Base-by-base conservation (phyloP, 2,113 vertebrate species). In the Triplophysa dalaica region DNA sequence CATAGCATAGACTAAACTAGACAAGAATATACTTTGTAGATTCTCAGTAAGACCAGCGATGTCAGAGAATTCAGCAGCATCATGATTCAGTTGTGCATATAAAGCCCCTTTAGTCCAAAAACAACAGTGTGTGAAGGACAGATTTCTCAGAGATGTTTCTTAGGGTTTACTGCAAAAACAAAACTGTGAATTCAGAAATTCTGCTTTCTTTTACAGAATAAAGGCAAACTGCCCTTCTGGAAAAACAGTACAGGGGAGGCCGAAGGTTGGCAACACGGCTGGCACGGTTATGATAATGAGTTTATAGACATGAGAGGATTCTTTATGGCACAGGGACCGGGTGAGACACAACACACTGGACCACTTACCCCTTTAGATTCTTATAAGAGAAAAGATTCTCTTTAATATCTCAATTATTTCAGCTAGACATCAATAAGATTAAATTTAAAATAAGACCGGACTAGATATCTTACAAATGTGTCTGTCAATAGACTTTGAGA, bases 271-370 rank as follows among this genome's bases (percentile, higher is more conserved):
- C 96, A 98, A 75, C 92, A 89, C 0, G 97, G 97, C 17, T 99
- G 97, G 97, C 97, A 99, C 0, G 97, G 97, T 5, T 99, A 98
- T 0, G 97, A 99, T 92, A 99, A 98, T 0, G 94, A 97, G 85
- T 94, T 95, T 60, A 86, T 94, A 85, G 94, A 97, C 84, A 99
- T 99, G 97, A 94, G 93, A 80, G 97, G 91, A 29, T 92, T 99
- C 87, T 96, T 99, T 88, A 6, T 99, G 1, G 97, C 96, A 0
- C 93, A 91, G 0, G 97, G 97, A 82, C 96, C 97, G 80, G 97
- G 97, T 99, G 95, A 77, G 61, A 10, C 6, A 56, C 17, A 69
- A 21, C 43, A 19, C 4, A 33, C 5, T 33, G 33, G 33, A 4
- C 12, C 43, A 77, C 38, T 64, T 12, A 2, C 3, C 24, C 24